Evolutionary conservation across 2,113 vertebrate genomes (phyloP), one percentile per base, ranked within the genome.

Genomic region (Trematocara variabile): DNA sequence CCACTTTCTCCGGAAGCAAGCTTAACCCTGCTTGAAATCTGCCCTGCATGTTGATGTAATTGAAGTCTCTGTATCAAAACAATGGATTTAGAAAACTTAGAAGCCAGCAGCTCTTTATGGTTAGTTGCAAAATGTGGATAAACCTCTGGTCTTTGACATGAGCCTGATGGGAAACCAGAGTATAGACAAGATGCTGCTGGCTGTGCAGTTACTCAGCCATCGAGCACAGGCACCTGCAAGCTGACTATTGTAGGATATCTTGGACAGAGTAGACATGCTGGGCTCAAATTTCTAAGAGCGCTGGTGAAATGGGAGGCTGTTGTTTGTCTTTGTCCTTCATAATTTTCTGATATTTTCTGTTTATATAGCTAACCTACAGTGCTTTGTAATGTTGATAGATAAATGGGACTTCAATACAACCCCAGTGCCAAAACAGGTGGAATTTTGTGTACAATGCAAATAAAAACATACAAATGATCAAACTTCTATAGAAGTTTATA

Each of bases 361-460:
- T 39, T 41, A 39, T 0, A 22, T 37, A 41, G 8, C 60, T 13
- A 68, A 39, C 34, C 60, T 68, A 68, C 60, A 41, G 2, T 68
- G 34, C 34, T 22, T 63, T 63, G 0, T n/a, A 39, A 39, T 41
- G 10, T 68, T 68, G 4, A 39, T 39, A 68, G 9, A 22, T 41
- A 68, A 68, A 41, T 68, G 7, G 34, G n/a, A 41, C 11, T 68
- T 68, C 6, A 22, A 8, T 39, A 65, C 18, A 65, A 65, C 33
- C 18, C 18, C 10, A 65, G 0, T 5, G 10, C 60, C 60, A 65
- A 65, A 37, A 65, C 0, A 39, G 33, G 6, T 65, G 18, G 18
- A 20, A 0, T 39, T 65, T 39, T 39, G 4, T 65, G 33, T 39
- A 39, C 33, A 65, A 65, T 65, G 10, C 33, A 39, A 65, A 8